phyloP scores from a whole-genome alignment of 2,888 invertebrate genomes.

The Lissocephala sabroskyi region DNA sequence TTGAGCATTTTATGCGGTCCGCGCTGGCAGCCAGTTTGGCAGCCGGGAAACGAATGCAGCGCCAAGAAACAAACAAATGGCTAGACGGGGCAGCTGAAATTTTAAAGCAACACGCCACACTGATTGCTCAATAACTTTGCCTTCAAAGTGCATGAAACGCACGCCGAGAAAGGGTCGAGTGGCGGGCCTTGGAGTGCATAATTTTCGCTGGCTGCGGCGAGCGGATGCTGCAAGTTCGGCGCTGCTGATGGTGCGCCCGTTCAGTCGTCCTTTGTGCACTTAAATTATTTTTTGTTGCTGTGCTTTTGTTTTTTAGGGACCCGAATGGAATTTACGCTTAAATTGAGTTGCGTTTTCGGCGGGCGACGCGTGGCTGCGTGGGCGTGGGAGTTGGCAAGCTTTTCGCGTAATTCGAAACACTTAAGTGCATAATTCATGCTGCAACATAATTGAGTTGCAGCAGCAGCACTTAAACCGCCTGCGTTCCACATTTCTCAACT shows the following conservation, averaged over 20 bases:
- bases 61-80: constrained; percentile 33
- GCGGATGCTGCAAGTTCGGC: not conserved
- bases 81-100: constrained; percentile 19
- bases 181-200: constrained; percentile 50
- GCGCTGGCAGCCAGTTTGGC: constrained; percentile 1
- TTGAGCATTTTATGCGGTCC: constrained; percentile 53
- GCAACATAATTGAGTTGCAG: constrained; percentile 41
- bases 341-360: constrained; percentile 48
- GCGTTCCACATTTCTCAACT: too few species aligned
- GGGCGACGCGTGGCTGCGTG: constrained; percentile 24
- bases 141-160: constrained; percentile 47
- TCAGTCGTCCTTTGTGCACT: constrained; percentile 27
- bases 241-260: not conserved
- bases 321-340: constrained; percentile 48
- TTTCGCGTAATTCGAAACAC: constrained; percentile 38
- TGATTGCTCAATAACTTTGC: constrained; percentile 66
- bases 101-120: constrained; percentile 43
- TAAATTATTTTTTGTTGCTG: constrained; percentile 57
- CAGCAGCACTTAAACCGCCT: too few species aligned
- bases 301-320: constrained; percentile 31
- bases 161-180: not conserved
- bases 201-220: not conserved
- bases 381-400: constrained; percentile 31
- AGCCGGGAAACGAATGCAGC: constrained; percentile 1
- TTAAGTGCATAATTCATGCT: constrained; percentile 51